A percentile compares a stretch with the other conserved stretches of the same genome.
Evolutionary conservation across 2,888 invertebrate genomes (phyloP).

Genomic region (Yponomeuta plumbellus): DNA sequence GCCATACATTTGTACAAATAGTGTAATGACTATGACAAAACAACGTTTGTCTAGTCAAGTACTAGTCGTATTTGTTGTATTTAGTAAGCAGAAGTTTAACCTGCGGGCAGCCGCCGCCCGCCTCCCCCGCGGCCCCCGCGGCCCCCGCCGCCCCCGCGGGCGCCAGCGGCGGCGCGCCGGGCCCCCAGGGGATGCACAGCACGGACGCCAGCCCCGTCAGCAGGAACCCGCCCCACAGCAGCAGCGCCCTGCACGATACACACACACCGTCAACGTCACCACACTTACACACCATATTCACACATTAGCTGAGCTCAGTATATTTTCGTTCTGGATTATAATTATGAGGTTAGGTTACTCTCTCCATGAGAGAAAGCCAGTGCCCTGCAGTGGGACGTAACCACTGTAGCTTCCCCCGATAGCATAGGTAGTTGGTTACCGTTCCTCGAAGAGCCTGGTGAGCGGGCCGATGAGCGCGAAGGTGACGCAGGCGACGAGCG

Average conservation of each 20-base stretch:
- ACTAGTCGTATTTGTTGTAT: too few species aligned
- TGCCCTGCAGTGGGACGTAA: too few species aligned
- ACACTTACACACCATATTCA: too few species aligned
- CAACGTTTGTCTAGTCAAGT: too few species aligned
- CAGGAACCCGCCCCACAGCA: slow-evolving; percentile 89
- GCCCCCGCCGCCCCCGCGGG: slow-evolving; percentile 66
- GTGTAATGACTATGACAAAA: too few species aligned
- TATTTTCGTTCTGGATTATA: neutral
- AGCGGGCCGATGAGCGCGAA: slow-evolving; percentile 84
- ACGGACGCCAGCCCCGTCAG: slow-evolving; percentile 85
- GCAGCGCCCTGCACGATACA: slow-evolving; percentile 62
- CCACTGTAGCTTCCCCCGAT: neutral
- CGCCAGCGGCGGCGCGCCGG: slow-evolving; percentile 79
- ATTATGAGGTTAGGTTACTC: too few species aligned
- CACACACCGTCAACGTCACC: neutral
- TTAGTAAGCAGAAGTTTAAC: too few species aligned
- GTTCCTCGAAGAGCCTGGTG: slow-evolving; percentile 83
- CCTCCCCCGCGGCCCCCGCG: slow-evolving; percentile 27
- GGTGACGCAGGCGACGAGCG: slow-evolving; percentile 83
- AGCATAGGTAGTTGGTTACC: slow-evolving; percentile 47
- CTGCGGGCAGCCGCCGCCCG: slow-evolving; percentile 80
- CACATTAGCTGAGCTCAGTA: neutral
- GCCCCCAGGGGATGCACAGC: slow-evolving; percentile 86
- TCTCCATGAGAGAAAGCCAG: too few species aligned
- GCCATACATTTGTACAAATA: too few species aligned